A percentile compares a stretch with the other conserved stretches of the same genome.
These are phyloP conservation scores for Oryctes rhinoceros DNA, from an alignment of 1,140 invertebrate genomes.

Conservation along the genomic window DNA sequence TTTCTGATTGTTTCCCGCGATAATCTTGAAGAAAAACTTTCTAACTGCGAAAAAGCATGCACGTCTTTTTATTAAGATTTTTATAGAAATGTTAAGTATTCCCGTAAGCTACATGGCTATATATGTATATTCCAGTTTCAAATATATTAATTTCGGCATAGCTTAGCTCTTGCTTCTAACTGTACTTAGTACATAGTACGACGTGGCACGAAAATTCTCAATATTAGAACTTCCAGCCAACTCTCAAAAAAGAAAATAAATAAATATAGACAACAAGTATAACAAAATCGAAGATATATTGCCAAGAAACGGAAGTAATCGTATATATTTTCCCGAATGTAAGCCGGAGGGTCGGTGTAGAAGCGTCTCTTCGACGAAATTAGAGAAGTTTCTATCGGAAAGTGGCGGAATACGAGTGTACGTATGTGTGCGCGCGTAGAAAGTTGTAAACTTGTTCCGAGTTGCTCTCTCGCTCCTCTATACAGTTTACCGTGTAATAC, in stretches of 20 bases:
- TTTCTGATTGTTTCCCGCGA: too few relatives aligned
- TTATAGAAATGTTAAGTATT: too few relatives aligned
- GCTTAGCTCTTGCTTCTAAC: too few relatives aligned
- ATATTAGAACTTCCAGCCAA: too few relatives aligned
- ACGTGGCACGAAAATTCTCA: too few relatives aligned
- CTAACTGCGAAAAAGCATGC: too few relatives aligned
- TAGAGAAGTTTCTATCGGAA: constrained; percentile 46
- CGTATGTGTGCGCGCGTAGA: neutral
- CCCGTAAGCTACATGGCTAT: too few relatives aligned
- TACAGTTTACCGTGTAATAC: constrained; percentile 3
- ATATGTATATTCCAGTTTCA: too few relatives aligned
- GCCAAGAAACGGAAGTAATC: constrained; percentile 39
- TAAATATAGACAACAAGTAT: neutral
- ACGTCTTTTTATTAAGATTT: too few relatives aligned
- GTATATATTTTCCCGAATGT: constrained; percentile 39
- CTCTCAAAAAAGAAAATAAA: constrained; percentile 11
- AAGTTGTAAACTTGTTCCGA: constrained; percentile 44
- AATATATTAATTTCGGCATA: too few relatives aligned
- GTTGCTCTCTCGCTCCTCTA: constrained; percentile 31
- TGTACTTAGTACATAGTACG: too few relatives aligned
- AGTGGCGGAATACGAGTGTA: neutral
- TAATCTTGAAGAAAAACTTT: too few relatives aligned
- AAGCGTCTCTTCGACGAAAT: constrained; percentile 43
- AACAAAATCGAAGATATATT: constrained; percentile 35
- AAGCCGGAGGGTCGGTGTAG: constrained; percentile 28